These are phyloP conservation scores for Pluvianellus socialis DNA, from an alignment of 2,113 vertebrate species.

Conservation along the genomic window DNA sequence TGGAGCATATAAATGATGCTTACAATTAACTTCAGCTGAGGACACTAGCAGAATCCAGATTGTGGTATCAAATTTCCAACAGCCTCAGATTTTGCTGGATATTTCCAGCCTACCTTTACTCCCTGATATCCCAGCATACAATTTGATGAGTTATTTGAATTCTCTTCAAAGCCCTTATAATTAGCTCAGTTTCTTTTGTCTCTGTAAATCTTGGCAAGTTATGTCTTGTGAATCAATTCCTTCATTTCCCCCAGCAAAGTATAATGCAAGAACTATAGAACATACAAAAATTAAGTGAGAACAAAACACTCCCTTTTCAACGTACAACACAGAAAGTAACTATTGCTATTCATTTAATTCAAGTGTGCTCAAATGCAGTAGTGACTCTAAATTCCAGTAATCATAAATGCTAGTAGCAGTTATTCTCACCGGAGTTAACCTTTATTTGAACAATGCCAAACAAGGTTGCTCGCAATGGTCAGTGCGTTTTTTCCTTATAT, in stretches of 20 bases:
- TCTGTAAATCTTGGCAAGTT: conserved; percentile 5
- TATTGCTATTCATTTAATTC: neutral
- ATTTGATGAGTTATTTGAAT: neutral
- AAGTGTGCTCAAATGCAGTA: neutral
- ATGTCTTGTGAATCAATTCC: neutral
- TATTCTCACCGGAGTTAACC: neutral
- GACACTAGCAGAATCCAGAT: neutral
- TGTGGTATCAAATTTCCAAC: neutral
- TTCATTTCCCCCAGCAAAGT: neutral
- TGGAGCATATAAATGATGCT: neutral
- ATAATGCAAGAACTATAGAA: neutral
- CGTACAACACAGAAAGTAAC: neutral
- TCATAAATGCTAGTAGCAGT: neutral
- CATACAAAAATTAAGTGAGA: neutral
- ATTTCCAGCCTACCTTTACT: neutral
- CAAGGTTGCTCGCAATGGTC: neutral
- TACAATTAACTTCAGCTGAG: neutral
- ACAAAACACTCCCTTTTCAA: conserved; percentile 6
- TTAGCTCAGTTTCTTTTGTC: conserved; percentile 1
- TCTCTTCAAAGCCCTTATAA: neutral
- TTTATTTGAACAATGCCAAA: neutral
- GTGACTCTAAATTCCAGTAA: neutral
- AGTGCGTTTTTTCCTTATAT: conserved; percentile 30
- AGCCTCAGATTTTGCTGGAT: neutral
- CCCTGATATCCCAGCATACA: neutral